Evolutionary conservation across 1,140 invertebrate species (phyloP), one percentile per base, ranked within the genome.

Genomic region (Mylabris phalerata): DNA sequence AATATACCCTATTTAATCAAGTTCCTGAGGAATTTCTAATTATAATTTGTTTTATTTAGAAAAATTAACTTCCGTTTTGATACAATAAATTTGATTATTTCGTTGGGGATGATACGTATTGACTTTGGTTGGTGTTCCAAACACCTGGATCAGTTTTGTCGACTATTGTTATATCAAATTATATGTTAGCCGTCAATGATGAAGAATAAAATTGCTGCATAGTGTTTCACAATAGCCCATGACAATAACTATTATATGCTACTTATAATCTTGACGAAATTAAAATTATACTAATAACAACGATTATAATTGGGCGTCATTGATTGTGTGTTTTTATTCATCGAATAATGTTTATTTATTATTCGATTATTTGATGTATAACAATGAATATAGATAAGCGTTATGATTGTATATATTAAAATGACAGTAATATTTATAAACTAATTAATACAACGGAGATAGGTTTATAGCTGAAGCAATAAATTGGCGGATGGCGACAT

Each of bases 401-500:
- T 5, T 32, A 32, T 32, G 4, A 4, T 32, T 7, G 7, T 32
- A 32, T 32, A 32, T 7, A 32, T 32, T 32, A 54, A 54, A 42
- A 54, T 45, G 51, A 54, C 42, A 54, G 51, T 54, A 54, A 54
- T 64, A 67, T 67, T 67, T 67, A 65, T 67, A 61, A 60, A 48
- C 60, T 67, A 67, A 67, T 67, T 67, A 67, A 64, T 67, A 60
- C 62, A 52, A 58, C 58, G 54, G 51, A 54, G 49, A 49, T 48
- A 59, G 55, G 64, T 62, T 64, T 67, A 67, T 62, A 65, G 54
- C 65, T 52, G 55, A 60, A 48, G 61, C 60, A 55, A 62, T 67
- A 67, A 65, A 67, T 67, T 65, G 55, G 55, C 58, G 51, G 57
- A 64, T 67, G 62, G 63, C 62, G 61, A 63, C 63, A 47, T 65